phyloP scores from a whole-genome alignment of 1,140 invertebrate species.

The Drosophila nikananu region DNA sequence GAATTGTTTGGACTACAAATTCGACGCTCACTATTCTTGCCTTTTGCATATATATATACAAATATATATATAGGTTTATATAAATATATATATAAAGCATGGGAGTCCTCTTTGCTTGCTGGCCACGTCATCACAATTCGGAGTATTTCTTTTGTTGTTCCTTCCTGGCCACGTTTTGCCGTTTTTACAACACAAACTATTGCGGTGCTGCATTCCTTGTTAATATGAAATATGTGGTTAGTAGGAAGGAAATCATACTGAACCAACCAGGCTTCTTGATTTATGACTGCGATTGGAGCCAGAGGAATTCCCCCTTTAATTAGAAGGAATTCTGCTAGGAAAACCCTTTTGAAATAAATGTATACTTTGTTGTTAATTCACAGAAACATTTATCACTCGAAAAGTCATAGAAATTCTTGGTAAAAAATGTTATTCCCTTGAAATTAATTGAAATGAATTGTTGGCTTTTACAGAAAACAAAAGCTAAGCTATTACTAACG shows the following conservation, averaged over 20 bases:
- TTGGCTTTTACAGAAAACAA: neutral
- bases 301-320: slow-evolving; percentile 38
- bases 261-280: slow-evolving; percentile 30
- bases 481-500: no score
- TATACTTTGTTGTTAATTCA: slow-evolving; percentile 1
- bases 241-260: slow-evolving; percentile 1
- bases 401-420: neutral
- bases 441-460: neutral
- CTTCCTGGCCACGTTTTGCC: slow-evolving; percentile 48
- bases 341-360: neutral
- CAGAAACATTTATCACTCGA: slow-evolving; percentile 5
- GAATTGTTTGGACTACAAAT: slow-evolving; percentile 54
- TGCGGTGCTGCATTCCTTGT: slow-evolving; percentile 38
- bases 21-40: slow-evolving; percentile 30
- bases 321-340: slow-evolving; percentile 20
- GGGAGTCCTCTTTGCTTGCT: neutral
- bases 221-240: slow-evolving; percentile 45
- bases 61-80: no score
- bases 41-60: slow-evolving; percentile 4
- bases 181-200: slow-evolving; percentile 65
- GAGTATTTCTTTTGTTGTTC: slow-evolving; percentile 49
- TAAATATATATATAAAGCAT: slow-evolving; percentile 5
- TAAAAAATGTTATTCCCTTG: neutral
- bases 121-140: slow-evolving; percentile 19
- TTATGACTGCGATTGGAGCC: slow-evolving; percentile 37